Evolutionary conservation across 2,113 vertebrate species (phyloP).

Genomic region (Syngnathus typhle): DNA sequence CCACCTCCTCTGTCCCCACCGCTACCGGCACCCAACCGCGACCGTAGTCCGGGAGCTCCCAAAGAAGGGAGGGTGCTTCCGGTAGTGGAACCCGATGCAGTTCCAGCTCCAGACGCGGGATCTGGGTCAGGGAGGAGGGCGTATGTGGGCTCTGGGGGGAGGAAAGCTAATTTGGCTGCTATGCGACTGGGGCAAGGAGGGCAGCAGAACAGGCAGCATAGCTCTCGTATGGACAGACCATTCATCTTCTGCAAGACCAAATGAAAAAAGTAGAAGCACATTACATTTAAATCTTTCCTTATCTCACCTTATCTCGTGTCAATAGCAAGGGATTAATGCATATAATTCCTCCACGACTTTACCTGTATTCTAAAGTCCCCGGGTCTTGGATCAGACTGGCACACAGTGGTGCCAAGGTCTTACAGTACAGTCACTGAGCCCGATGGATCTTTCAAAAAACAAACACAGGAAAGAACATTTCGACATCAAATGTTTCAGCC

Average conservation of each 20-base stretch:
- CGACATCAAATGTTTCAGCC: neutral
- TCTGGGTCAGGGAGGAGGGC: conserved; percentile 84
- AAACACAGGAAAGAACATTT: neutral
- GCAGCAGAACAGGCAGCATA: conserved; percentile 98
- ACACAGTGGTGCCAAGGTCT: conserved; percentile 49
- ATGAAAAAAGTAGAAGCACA: neutral
- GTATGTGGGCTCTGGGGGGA: conserved; percentile 93
- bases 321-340: neutral
- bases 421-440: conserved; percentile 44
- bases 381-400: conserved; percentile 42
- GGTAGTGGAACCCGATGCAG: conserved; percentile 47
- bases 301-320: neutral
- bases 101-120: conserved; percentile 54
- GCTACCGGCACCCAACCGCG: conserved; percentile 50
- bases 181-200: conserved; percentile 97
- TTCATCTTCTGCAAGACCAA: conserved; percentile 78
- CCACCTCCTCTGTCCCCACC: conserved; percentile 44
- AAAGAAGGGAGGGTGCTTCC: conserved; percentile 53
- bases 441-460: conserved; percentile 28
- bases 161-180: conserved; percentile 92
- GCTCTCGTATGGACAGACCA: conserved; percentile 88
- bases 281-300: neutral
- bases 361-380: conserved; percentile 54
- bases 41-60: conserved; percentile 68
- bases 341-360: neutral